phyloP scores from a whole-genome alignment of 2,888 invertebrate species.

The Microplitis deprimator region DNA sequence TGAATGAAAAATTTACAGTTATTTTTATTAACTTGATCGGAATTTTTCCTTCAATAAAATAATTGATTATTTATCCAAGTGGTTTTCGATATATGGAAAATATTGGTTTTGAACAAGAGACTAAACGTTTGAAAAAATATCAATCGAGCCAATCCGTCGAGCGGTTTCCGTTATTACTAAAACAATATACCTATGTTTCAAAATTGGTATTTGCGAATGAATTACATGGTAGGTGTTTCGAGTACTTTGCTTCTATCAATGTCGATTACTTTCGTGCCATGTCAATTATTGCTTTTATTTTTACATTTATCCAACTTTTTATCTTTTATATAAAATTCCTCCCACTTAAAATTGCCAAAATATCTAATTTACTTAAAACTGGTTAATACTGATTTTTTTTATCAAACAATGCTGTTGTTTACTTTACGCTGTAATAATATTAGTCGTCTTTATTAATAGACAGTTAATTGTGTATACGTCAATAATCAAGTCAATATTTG shows the following conservation, averaged over 20 bases:
- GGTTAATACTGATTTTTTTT: not conserved
- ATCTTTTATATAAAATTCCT: not conserved
- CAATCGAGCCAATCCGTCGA: conserved; percentile 64
- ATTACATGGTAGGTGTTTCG: conserved; percentile 58
- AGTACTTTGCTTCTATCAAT: conserved; percentile 49
- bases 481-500: conserved; percentile 7
- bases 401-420: not conserved
- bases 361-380: not conserved
- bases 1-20: not conserved
- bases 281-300: conserved; percentile 54
- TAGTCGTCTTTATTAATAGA: not conserved
- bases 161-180: conserved; percentile 55
- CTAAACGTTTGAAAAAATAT: conserved; percentile 53
- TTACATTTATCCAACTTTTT: not conserved
- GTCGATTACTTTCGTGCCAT: conserved; percentile 55
- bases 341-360: not conserved
- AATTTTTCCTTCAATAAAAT: conserved; percentile 38
- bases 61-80: conserved; percentile 44
- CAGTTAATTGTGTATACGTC: not conserved
- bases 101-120: conserved; percentile 52
- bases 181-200: conserved; percentile 22
- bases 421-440: not conserved
- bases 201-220: conserved; percentile 47
- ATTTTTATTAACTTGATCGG: not conserved
- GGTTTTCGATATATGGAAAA: conserved; percentile 49